A percentile compares a stretch with the other conserved stretches of the same genome.
Evolutionary conservation across 2,113 vertebrate genomes (phyloP).

Genomic region (Rhynchopsitta pachyrhyncha): DNA sequence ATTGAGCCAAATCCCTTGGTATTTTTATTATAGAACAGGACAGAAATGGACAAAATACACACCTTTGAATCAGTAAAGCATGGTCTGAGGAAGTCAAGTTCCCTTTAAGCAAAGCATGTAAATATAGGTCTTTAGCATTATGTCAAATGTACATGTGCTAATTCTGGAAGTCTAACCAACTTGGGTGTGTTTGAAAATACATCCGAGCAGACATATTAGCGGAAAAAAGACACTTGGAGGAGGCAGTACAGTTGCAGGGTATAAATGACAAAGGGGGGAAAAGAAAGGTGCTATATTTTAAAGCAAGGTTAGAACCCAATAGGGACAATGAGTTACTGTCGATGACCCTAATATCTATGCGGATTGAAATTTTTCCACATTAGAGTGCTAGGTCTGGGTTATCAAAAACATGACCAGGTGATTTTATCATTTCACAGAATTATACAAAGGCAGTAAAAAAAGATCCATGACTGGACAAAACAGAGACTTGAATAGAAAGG

Average conservation of each 20-base stretch:
- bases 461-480: not conserved
- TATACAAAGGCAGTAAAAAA: not conserved
- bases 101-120: not conserved
- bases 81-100: accelerated
- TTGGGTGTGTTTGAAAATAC: not conserved
- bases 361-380: not conserved
- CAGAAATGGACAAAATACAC: not conserved
- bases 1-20: not conserved
- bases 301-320: not conserved
- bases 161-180: not conserved
- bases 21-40: not conserved
- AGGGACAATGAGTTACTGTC: not conserved
- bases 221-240: not conserved
- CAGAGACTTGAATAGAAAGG: not conserved
- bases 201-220: not conserved
- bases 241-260: not conserved
- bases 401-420: not conserved
- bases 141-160: not conserved
- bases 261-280: not conserved
- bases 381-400: not conserved
- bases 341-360: not conserved
- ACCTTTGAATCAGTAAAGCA: not conserved
- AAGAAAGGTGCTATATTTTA: not conserved
- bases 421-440: not conserved
- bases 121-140: not conserved